These are phyloP conservation scores for Drosophila erecta DNA, from an alignment of 1,140 invertebrate genomes.

Conservation along the genomic window DNA sequence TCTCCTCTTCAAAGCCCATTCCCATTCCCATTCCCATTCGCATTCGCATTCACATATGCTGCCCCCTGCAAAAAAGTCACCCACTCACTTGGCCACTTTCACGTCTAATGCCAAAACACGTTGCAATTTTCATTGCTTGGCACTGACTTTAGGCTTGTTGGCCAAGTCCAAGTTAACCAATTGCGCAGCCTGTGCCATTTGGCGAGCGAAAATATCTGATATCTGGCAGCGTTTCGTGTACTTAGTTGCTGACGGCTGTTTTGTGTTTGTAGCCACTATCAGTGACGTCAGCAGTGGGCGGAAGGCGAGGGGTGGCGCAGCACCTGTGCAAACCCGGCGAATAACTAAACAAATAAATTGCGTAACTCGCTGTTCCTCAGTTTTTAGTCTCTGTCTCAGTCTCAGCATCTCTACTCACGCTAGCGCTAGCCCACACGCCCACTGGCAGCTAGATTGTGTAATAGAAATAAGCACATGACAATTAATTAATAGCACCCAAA, in stretches of 20 bases:
- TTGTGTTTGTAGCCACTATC: constrained; percentile 38
- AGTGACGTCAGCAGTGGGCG: constrained; percentile 59
- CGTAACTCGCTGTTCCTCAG: constrained; percentile 49
- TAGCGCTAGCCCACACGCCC: constrained; percentile 14
- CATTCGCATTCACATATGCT: background rate
- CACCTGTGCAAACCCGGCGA: constrained; percentile 43
- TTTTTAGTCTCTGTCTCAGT: background rate
- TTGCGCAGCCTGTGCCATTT: constrained; percentile 46
- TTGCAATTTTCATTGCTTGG: constrained; percentile 82
- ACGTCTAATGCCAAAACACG: constrained; percentile 82
- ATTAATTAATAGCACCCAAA: constrained; percentile 70
- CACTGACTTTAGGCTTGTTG: constrained; percentile 79
- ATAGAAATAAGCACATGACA: constrained; percentile 71
- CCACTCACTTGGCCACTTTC: constrained; percentile 64
- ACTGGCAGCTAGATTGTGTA: constrained; percentile 59
- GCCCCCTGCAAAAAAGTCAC: constrained; percentile 14
- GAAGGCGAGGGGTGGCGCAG: background rate
- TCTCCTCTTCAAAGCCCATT: background rate
- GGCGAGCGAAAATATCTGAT: constrained; percentile 14
- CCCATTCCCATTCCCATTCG: background rate
- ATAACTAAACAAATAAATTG: constrained; percentile 26
- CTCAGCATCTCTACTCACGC: constrained; percentile 19
- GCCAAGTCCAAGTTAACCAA: constrained; percentile 80
- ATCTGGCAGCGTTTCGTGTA: constrained; percentile 26
- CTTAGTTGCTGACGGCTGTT: constrained; percentile 18